phyloP scores from a whole-genome alignment of 1,140 invertebrate species.

The Limonius californicus region DNA sequence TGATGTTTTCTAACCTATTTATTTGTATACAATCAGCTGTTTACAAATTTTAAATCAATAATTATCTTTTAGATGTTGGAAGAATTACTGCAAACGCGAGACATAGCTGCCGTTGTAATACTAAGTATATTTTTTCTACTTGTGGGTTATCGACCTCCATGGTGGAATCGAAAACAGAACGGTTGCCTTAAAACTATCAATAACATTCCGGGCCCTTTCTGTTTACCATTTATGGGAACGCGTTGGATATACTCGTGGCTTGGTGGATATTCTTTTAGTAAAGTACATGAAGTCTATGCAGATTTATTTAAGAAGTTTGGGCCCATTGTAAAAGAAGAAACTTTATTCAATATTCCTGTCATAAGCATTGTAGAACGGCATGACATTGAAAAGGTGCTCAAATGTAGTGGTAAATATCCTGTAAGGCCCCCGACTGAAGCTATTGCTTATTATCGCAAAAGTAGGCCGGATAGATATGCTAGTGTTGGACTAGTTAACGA shows the following conservation, averaged over 20 bases:
- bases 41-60: too few relatives aligned
- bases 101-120: constrained; percentile 20
- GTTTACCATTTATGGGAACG: constrained; percentile 74
- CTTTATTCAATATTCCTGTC: constrained; percentile 68
- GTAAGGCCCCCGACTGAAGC: constrained; percentile 79
- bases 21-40: too few relatives aligned
- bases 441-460: constrained; percentile 69
- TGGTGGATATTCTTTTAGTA: constrained; percentile 66
- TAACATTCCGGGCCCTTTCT: constrained; percentile 67
- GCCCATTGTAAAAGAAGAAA: constrained; percentile 70
- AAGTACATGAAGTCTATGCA: constrained; percentile 74
- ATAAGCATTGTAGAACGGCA: constrained; percentile 70
- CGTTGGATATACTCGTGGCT: constrained; percentile 70
- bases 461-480: constrained; percentile 72
- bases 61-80: constrained; percentile 27
- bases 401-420: constrained; percentile 67
- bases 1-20: too few relatives aligned
- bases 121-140: constrained; percentile 29
- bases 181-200: constrained; percentile 10
- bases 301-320: constrained; percentile 72
- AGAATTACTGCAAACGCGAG: constrained; percentile 20
- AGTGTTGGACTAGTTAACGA: constrained; percentile 78
- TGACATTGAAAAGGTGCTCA: constrained; percentile 75
- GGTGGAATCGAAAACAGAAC: constrained; percentile 27
- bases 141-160: constrained; percentile 23